Evolutionary conservation across 2,797 vertebrate genomes (phyloP).

Genomic region (Acanthiza pusilla): DNA sequence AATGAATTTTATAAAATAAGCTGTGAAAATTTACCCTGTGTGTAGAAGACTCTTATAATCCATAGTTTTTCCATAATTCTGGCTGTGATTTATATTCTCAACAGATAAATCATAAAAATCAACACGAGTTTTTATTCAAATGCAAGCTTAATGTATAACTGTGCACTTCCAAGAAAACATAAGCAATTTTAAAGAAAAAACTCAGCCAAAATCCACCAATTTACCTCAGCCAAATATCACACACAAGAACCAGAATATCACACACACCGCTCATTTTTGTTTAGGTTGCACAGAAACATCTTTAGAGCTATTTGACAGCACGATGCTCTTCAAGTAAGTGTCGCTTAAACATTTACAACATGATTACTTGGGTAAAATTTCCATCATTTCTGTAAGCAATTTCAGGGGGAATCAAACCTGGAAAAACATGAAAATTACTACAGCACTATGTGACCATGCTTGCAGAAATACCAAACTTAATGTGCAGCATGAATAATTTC

Average conservation of each 20-base stretch:
- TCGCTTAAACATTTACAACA: conserved; percentile 35
- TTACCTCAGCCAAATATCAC: not conserved
- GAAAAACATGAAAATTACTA: not conserved
- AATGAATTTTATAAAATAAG: not conserved
- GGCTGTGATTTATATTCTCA: not conserved
- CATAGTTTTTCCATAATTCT: not conserved
- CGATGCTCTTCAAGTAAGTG: not conserved
- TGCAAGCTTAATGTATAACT: not conserved
- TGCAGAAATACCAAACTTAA: conserved; percentile 23
- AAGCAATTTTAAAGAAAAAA: not conserved
- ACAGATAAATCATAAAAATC: not conserved
- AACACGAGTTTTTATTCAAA: not conserved
- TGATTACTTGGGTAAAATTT: not conserved
- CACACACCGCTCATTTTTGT: not conserved
- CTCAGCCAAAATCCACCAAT: not conserved
- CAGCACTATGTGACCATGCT: not conserved
- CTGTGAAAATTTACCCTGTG: not conserved
- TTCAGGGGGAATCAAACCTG: not conserved
- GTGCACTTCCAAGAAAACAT: not conserved
- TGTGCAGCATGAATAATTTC: conserved; percentile 14
- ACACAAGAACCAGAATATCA: not conserved
- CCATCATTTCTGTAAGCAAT: not conserved
- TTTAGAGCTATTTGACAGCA: not conserved
- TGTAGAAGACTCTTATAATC: not conserved
- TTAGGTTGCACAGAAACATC: not conserved